These are phyloP conservation scores for Lochmaea crataegi DNA, from an alignment of 2,888 invertebrate species.

Conservation along the genomic window DNA sequence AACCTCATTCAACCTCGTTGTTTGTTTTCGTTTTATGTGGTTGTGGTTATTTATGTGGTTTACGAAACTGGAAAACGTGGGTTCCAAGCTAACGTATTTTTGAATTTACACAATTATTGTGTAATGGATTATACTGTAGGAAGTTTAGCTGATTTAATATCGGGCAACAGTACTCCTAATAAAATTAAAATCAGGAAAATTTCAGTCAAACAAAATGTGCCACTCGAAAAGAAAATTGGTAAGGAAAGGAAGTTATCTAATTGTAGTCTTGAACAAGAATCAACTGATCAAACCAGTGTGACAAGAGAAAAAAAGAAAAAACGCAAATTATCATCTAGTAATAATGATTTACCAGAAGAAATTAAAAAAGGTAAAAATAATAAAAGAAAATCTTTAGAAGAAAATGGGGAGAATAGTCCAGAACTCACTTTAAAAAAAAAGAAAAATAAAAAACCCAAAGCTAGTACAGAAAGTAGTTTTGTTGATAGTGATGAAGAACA, in stretches of 20 bases:
- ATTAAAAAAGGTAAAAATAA: neutral
- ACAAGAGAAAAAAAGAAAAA: neutral
- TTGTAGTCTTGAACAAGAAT: neutral
- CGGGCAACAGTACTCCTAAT: constrained; percentile 70
- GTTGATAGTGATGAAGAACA: constrained; percentile 8
- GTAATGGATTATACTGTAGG: constrained; percentile 65
- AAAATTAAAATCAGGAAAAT: constrained; percentile 64
- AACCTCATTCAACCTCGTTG: no score
- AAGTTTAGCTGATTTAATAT: constrained; percentile 70
- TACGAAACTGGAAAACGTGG: neutral
- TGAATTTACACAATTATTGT: neutral
- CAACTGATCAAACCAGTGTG: neutral
- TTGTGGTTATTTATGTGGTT: neutral
- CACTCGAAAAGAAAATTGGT: neutral
- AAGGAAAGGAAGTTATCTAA: neutral
- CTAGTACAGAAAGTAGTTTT: neutral
- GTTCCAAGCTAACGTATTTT: neutral
- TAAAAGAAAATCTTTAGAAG: neutral
- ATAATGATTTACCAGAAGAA: neutral
- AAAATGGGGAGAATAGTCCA: neutral
- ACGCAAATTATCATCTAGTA: neutral
- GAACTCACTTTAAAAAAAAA: neutral
- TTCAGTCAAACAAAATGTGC: constrained; percentile 37
- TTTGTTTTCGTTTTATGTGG: no score
- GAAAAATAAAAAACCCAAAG: neutral